Percentiles rank a stretch among this genome's conserved stretches.
phyloP scores from a whole-genome alignment of 2,888 invertebrate genomes.

The Panorpa germanica region DNA sequence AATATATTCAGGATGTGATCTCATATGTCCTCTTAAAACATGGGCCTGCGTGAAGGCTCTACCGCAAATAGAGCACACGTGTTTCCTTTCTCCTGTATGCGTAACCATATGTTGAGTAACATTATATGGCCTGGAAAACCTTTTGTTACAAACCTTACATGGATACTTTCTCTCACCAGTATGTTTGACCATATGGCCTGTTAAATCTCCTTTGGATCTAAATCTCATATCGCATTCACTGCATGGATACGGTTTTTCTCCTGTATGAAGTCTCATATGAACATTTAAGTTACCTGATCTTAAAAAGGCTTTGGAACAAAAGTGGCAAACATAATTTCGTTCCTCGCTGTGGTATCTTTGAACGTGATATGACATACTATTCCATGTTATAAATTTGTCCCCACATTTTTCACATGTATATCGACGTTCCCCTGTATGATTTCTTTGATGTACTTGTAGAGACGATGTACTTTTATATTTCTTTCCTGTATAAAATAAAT shows the following conservation, averaged over 20 bases:
- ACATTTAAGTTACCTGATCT: constrained; percentile 8
- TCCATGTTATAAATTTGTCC: constrained; percentile 11
- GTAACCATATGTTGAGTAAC: constrained; percentile 8
- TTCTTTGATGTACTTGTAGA: no score
- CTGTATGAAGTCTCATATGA: constrained; percentile 10
- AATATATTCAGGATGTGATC: constrained; percentile 10
- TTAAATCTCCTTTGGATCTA: constrained; percentile 8
- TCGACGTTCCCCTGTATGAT: no score
- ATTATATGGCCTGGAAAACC: constrained; percentile 9
- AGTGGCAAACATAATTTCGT: constrained; percentile 8
- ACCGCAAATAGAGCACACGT: constrained; percentile 8
- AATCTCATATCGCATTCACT: constrained; percentile 9
- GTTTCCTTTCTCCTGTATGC: constrained; percentile 11
- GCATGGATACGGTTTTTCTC: constrained; percentile 9
- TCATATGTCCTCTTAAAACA: constrained; percentile 10
- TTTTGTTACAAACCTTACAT: constrained; percentile 9
- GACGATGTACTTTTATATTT: no score
- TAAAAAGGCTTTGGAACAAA: constrained; percentile 9
- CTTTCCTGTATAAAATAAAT: no score
- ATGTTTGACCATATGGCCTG: constrained; percentile 10
- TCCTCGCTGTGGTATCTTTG: constrained; percentile 9
- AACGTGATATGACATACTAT: constrained; percentile 9
- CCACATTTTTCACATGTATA: constrained; percentile 10
- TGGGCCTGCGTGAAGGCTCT: constrained; percentile 10
- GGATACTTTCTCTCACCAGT: constrained; percentile 10